Evolutionary conservation across 2,797 vertebrate species (phyloP), one percentile per base, ranked within the genome.

Genomic region (Lepilemur septentrionalis): DNA sequence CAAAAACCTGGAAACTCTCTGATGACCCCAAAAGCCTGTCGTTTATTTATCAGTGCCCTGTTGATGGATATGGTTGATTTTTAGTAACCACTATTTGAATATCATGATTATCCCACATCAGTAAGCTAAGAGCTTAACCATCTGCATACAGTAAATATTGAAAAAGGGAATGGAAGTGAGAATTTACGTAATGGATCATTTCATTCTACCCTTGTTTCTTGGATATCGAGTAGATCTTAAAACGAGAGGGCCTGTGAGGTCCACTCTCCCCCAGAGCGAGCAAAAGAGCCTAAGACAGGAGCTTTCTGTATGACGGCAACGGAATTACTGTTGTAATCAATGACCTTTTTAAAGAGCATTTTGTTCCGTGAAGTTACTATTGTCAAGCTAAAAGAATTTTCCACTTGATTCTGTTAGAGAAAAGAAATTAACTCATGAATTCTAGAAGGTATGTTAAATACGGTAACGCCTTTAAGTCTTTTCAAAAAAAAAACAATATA

Each of bases 191-290:
- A 32, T 63, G 35, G 70, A 11, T 63, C 76, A 63, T 65, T 82
- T 50, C n/a, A 46, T 73, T 69, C 48, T 94, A 55, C 81, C 15
- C 11, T 80, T 32, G 28, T 10, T 86, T 84, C 57, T 81, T 20
- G 15, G 9, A 3, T 15, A 5, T 38, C 65, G 41, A 52, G 18
- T 35, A 81, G 59, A 4, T n/a, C 38, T 61, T 35, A 10, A 35
- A 28, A 22, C 2, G 38, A 30, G 35, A 46, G 32, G 4, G 32
- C 7, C 11, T 10, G 0, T 25, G 18, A 63, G 35, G 28, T 35
- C 22, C 48, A 0, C 1, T 1, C 15, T 38, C 11, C 32, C 6
- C 41, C 15, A 20, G 5, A 1, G 0, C 23, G n/a, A 52, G 41
- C 52, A 32, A 41, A 9, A 38, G 30, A 20, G n/a, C 73, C 23